A percentile compares a stretch with the other conserved stretches of the same genome.
Conservation (phyloP, 2,113 vertebrate genomes). For the Calonectris borealis region DNA sequence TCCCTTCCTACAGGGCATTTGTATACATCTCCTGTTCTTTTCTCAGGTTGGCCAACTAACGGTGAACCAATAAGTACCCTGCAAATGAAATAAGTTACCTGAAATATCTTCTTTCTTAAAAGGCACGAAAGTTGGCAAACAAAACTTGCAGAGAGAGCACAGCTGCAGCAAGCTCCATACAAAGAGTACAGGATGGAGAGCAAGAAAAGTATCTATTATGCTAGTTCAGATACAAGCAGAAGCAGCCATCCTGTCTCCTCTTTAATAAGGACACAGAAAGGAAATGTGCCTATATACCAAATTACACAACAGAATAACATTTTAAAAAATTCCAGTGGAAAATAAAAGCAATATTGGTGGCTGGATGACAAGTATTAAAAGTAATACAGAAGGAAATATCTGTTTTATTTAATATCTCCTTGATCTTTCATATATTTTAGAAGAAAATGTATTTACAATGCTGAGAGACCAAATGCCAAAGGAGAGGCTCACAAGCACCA, state of each 20-base stretch:
- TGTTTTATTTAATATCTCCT: background rate
- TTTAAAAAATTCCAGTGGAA: background rate
- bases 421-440: background rate
- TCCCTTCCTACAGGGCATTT: constrained; percentile 86
- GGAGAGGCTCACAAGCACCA: background rate
- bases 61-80: constrained; percentile 98
- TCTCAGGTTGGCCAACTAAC: constrained; percentile 86
- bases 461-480: background rate
- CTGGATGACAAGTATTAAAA: background rate
- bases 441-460: background rate
- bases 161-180: background rate
- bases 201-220: background rate
- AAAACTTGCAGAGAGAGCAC: background rate
- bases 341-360: background rate
- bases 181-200: background rate
- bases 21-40: constrained; percentile 93
- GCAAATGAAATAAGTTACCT: constrained; percentile 39
- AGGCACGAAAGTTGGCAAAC: background rate
- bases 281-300: background rate
- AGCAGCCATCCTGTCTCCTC: background rate
- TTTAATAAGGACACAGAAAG: background rate
- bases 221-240: background rate
- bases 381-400: background rate
- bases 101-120: background rate
- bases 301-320: background rate